Percentiles rank a stretch among this genome's conserved stretches.
Conservation (phyloP, 2,888 invertebrate species). For the Tiphia femorata region DNA sequence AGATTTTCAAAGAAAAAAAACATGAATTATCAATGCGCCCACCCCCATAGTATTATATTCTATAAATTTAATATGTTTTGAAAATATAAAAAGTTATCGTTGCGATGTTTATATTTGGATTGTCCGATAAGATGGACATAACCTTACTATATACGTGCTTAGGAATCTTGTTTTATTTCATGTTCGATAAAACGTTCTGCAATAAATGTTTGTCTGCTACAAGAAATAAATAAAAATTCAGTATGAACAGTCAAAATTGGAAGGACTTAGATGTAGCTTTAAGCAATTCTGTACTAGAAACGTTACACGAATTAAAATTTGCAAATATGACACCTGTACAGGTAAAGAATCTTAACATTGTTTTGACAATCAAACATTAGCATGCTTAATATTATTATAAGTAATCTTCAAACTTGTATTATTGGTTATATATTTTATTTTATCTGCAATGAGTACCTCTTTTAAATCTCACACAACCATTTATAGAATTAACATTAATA, state of each 20-base stretch:
- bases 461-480: neutral
- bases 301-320: conserved; percentile 72
- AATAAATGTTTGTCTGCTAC: no score
- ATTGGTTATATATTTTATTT: neutral
- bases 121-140: no score
- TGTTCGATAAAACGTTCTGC: no score
- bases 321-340: conserved; percentile 75
- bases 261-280: conserved; percentile 68
- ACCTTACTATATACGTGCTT: no score
- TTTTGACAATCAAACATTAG: neutral
- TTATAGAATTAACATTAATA: neutral
- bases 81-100: no score
- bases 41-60: no score
- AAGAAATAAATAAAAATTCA: no score
- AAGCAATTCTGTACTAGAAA: conserved; percentile 67
- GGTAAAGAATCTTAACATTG: conserved; percentile 52
- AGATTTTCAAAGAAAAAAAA: no score
- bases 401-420: neutral
- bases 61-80: no score
- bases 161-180: no score
- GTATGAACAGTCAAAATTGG: conserved; percentile 69
- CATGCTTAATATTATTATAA: neutral
- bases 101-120: no score
- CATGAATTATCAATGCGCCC: no score
- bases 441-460: neutral